Conservation (phyloP, 2,888 invertebrate genomes). For the Nineta flava region DNA sequence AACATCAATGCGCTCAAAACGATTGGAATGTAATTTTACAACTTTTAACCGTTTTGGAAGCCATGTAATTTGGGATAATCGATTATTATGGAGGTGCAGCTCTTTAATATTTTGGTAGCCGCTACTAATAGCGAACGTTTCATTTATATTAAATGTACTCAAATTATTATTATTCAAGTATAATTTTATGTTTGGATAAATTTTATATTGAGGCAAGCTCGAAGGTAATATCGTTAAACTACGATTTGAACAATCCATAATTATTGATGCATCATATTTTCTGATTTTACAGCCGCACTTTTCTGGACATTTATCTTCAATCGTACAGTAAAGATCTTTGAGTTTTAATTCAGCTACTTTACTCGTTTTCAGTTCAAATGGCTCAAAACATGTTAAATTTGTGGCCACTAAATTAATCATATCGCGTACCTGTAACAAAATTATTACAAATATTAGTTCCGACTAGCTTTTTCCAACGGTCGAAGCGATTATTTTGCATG, state of each 20-base stretch:
- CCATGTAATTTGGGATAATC: slow-evolving; percentile 25
- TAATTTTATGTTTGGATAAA: not conserved
- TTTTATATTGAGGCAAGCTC: slow-evolving; percentile 8
- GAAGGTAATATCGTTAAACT: slow-evolving; percentile 24
- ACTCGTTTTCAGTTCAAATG: slow-evolving; percentile 17
- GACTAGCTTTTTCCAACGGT: no score
- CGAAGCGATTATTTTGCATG: no score
- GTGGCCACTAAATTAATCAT: slow-evolving; percentile 12
- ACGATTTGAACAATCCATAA: slow-evolving; percentile 36
- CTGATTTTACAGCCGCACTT: slow-evolving; percentile 35
- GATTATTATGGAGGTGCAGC: slow-evolving; percentile 33
- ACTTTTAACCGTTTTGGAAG: slow-evolving; percentile 23
- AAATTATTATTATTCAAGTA: slow-evolving; percentile 17
- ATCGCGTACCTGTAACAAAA: slow-evolving; percentile 10
- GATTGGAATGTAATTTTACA: slow-evolving; percentile 22
- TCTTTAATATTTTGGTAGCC: slow-evolving; percentile 33
- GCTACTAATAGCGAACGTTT: slow-evolving; percentile 16
- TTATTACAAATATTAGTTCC: no score
- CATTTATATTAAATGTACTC: slow-evolving; percentile 4
- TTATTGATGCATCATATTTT: slow-evolving; percentile 28
- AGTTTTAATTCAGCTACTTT: slow-evolving; percentile 26
- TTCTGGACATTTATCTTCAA: slow-evolving; percentile 28
- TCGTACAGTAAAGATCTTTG: slow-evolving; percentile 30
- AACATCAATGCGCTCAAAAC: no score
- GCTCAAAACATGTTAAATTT: slow-evolving; percentile 30